phyloP scores from a whole-genome alignment of 2,113 vertebrate species.

The Pollimyrus isidori region DNA sequence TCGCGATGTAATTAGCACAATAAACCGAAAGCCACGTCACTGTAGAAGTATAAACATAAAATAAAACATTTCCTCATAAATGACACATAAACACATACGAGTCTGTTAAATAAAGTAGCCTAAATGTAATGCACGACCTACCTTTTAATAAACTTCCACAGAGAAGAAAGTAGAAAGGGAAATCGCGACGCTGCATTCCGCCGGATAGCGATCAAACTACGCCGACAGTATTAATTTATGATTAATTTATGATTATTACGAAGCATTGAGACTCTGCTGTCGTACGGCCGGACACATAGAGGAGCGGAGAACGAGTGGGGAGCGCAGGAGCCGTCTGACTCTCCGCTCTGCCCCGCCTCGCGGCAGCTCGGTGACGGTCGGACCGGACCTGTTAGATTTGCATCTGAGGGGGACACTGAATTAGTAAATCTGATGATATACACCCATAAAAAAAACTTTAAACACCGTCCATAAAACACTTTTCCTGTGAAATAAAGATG shows the following conservation, averaged over 20 bases:
- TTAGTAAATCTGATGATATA: not conserved
- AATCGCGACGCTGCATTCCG: not conserved
- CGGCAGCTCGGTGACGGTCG: not conserved
- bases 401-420: not conserved
- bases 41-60: not conserved
- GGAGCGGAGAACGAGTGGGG: not conserved
- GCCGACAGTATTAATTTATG: not conserved
- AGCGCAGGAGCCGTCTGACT: not conserved
- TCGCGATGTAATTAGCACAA: not conserved
- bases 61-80: not conserved
- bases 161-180: not conserved
- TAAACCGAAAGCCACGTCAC: not conserved
- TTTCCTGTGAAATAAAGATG: not conserved
- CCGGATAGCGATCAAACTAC: not conserved
- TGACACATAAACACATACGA: not conserved
- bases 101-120: not conserved
- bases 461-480: not conserved
- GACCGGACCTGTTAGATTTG: not conserved
- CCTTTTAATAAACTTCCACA: slow-evolving; percentile 3
- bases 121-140: not conserved
- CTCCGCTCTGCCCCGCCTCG: not conserved
- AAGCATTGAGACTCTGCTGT: not conserved
- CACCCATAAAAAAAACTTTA: not conserved
- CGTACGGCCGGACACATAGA: not conserved
- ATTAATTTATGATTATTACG: not conserved